phyloP scores from a whole-genome alignment of 1,140 invertebrate genomes.

The Brachionus koreanus region DNA sequence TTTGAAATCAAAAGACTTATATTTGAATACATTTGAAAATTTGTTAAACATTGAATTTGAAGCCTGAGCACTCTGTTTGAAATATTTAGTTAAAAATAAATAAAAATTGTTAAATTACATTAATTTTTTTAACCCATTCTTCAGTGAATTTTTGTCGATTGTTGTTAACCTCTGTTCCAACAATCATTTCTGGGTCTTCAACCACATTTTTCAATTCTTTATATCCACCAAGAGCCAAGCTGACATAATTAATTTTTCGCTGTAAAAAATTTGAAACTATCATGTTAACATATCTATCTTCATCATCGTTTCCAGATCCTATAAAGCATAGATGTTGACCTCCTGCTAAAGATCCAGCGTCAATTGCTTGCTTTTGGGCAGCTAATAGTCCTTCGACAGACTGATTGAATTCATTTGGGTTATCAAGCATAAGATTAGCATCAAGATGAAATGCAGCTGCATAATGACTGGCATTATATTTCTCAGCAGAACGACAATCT shows the following conservation, averaged over 20 bases:
- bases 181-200: constrained; percentile 37
- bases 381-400: constrained; percentile 86
- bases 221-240: constrained; percentile 85
- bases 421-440: constrained; percentile 91
- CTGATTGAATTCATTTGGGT: constrained; percentile 84
- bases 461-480: constrained; percentile 92
- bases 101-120: constrained; percentile 63
- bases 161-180: constrained; percentile 20
- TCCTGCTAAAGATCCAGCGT: constrained; percentile 78
- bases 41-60: constrained; percentile 54
- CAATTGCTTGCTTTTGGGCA: constrained; percentile 81
- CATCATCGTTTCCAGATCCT: constrained; percentile 85
- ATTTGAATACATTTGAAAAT: constrained; percentile 68
- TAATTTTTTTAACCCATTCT: constrained; percentile 76
- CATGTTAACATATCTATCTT: constrained; percentile 96
- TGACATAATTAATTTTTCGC: constrained; percentile 84
- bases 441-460: constrained; percentile 95
- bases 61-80: constrained; percentile 28
- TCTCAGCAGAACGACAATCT: constrained; percentile 89
- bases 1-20: constrained; percentile 85
- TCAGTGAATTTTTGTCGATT: not conserved
- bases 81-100: constrained; percentile 63
- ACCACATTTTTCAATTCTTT: constrained; percentile 53
- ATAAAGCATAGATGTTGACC: constrained; percentile 95
- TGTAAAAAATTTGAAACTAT: constrained; percentile 94